Evolutionary conservation across 1,140 invertebrate genomes (phyloP), one percentile per base, ranked within the genome.

Genomic region (Neotoxoptera formosana): DNA sequence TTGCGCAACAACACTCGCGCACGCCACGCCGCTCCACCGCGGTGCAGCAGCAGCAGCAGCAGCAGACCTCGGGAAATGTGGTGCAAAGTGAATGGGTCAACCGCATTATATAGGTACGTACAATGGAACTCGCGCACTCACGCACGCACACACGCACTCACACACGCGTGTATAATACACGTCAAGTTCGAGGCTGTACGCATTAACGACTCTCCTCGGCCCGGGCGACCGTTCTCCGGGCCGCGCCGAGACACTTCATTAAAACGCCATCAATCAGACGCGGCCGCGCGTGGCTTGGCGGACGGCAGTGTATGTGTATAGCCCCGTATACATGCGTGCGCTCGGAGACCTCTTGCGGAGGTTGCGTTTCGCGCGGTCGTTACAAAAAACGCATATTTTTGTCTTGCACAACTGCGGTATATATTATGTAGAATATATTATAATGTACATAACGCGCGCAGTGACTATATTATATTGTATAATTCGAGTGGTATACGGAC

Each of bases 81-180:
- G 91, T 84, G 91, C 91, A 92, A 92, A 92, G 91, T 92, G 91
- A 92, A 92, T 36, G 90, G 90, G 90, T 91, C 90, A 91, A 91
- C 60, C 47, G 90, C 60, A 53, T 92, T 53, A 30, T 23, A 17
- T 11, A 56, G 20, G 21, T 51, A 51, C 17, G 17, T 84, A 84
- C 48, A 92, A 91, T 91, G 45, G 41, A 21, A n/a, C 0, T 34
- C 36, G 17, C 76, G 41, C 47, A 53, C 51, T 21, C 48, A 48
- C 3, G 34, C 36, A 25, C 81, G 41, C 34, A 53, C 51, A 53
- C 36, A 30, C 76, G 41, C 47, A 21, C 51, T 17, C 34, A 25
- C 76, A 51, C 47, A 17, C 14, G 6, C 20, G 7, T 53, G 7
- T 53, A 21, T 81, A 30, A 7, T 23, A 25, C 47, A 14, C 91